Percentiles rank a stretch among this genome's conserved stretches.
These are phyloP conservation scores for Willowsia nigromaculata DNA, from an alignment of 2,888 invertebrate genomes.

Conservation along the genomic window DNA sequence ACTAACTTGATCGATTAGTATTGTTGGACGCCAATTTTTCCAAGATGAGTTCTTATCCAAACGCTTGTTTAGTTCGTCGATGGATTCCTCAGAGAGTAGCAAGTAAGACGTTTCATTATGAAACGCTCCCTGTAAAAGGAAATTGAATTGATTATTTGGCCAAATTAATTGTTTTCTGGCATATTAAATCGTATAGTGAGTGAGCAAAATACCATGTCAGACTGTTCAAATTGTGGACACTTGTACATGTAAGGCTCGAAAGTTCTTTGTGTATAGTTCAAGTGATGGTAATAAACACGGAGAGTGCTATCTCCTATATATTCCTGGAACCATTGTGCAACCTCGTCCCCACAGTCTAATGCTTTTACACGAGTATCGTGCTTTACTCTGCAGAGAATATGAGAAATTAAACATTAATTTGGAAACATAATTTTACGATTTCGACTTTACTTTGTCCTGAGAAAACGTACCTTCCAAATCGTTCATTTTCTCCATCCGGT, in stretches of 20 bases:
- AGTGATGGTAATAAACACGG: conserved; percentile 71
- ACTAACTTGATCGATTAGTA: conserved; percentile 68
- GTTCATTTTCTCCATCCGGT: conserved; percentile 52
- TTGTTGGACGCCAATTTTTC: conserved; percentile 74
- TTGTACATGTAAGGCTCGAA: conserved; percentile 74
- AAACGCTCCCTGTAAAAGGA: conserved; percentile 72
- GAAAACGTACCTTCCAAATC: conserved; percentile 53
- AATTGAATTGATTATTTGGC: background rate
- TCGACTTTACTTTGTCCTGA: background rate
- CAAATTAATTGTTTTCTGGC: background rate
- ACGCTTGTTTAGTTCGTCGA: conserved; percentile 70
- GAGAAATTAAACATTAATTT: background rate
- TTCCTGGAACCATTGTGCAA: conserved; percentile 87
- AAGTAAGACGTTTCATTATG: conserved; percentile 74
- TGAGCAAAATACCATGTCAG: conserved; percentile 73
- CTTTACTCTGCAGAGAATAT: conserved; percentile 79
- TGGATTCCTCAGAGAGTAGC: conserved; percentile 71
- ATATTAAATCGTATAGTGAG: no score
- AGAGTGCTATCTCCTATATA: conserved; percentile 78
- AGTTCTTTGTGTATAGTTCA: conserved; percentile 70
- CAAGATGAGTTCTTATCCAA: conserved; percentile 70
- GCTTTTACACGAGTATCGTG: conserved; percentile 82
- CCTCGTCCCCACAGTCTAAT: conserved; percentile 87
- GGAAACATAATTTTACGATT: background rate
- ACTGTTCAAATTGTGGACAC: conserved; percentile 70